phyloP scores from a whole-genome alignment of 2,113 vertebrate species.

The Orthochromis indermauri region DNA sequence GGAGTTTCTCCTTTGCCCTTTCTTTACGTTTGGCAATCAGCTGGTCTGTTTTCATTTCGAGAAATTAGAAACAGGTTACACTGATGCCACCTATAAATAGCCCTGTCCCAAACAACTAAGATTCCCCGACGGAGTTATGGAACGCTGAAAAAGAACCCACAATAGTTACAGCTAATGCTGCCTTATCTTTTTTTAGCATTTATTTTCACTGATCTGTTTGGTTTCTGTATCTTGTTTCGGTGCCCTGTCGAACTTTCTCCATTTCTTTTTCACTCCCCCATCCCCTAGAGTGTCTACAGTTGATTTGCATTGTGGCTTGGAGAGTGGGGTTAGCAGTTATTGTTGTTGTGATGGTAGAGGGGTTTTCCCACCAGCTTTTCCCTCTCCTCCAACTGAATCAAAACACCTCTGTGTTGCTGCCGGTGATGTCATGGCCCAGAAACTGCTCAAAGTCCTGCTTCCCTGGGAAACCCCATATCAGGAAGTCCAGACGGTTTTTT shows the following conservation, averaged over 20 bases:
- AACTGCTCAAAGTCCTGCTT: conserved; percentile 48
- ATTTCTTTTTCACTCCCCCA: neutral
- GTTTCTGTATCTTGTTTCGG: neutral
- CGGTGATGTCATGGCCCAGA: conserved; percentile 64
- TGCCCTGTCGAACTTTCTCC: neutral
- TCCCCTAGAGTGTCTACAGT: conserved; percentile 23
- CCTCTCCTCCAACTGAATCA: conserved; percentile 34
- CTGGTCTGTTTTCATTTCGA: conserved; percentile 11
- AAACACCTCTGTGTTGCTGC: conserved; percentile 54
- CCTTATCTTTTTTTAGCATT: neutral
- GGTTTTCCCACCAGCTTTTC: conserved; percentile 54
- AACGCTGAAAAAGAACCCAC: neutral
- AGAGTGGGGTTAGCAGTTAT: neutral
- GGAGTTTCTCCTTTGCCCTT: neutral
- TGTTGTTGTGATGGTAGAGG: conserved; percentile 38
- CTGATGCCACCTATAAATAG: neutral
- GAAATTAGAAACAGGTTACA: neutral
- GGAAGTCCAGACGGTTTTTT: conserved; percentile 29
- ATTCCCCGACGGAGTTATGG: neutral
- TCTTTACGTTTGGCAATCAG: conserved; percentile 24
- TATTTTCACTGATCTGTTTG: neutral
- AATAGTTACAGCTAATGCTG: neutral
- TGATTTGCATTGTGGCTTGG: conserved; percentile 45
- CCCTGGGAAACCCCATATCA: conserved; percentile 65
- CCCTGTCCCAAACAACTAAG: neutral